These are phyloP conservation scores for Scrobipalpa costella DNA, from an alignment of 2,888 invertebrate genomes.

Conservation along the genomic window DNA sequence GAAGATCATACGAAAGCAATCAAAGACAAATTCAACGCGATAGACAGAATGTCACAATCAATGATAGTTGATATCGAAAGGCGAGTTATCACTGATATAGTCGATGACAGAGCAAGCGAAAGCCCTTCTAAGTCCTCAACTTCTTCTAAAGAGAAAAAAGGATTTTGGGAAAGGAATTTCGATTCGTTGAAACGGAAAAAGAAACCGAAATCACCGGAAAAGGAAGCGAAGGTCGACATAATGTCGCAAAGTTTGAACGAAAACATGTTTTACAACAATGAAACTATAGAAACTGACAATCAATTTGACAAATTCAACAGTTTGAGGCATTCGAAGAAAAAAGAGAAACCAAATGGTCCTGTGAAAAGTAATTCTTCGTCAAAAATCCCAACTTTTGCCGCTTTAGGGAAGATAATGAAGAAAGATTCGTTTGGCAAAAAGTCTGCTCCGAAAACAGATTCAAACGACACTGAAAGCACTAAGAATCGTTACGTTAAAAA, in stretches of 20 bases:
- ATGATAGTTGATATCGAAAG: slow-evolving; percentile 77
- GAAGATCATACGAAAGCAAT: slow-evolving; percentile 69
- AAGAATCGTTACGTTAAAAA: slow-evolving; percentile 73
- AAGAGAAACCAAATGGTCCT: slow-evolving; percentile 57
- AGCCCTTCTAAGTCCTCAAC: slow-evolving; percentile 71
- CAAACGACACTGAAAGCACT: slow-evolving; percentile 36
- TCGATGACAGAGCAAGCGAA: slow-evolving; percentile 53
- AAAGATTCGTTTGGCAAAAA: slow-evolving; percentile 72
- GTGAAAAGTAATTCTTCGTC: slow-evolving; percentile 72
- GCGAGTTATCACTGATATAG: slow-evolving; percentile 56
- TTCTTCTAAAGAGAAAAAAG: slow-evolving; percentile 74
- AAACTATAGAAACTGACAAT: slow-evolving; percentile 70
- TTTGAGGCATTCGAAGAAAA: slow-evolving; percentile 69
- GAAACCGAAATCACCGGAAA: slow-evolving; percentile 69
- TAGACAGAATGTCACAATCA: slow-evolving; percentile 78
- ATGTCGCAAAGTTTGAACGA: slow-evolving; percentile 81
- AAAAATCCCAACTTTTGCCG: slow-evolving; percentile 76
- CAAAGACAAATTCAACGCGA: slow-evolving; percentile 74
- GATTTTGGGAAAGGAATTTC: slow-evolving; percentile 79
- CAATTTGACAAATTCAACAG: slow-evolving; percentile 73
- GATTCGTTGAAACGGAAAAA: slow-evolving; percentile 75
- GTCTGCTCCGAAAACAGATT: slow-evolving; percentile 48
- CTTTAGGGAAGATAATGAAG: slow-evolving; percentile 75
- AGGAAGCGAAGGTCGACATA: slow-evolving; percentile 52
- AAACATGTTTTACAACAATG: slow-evolving; percentile 73